Evolutionary conservation across 2,888 invertebrate genomes (phyloP).

Genomic region (Noctua pronuba): DNA sequence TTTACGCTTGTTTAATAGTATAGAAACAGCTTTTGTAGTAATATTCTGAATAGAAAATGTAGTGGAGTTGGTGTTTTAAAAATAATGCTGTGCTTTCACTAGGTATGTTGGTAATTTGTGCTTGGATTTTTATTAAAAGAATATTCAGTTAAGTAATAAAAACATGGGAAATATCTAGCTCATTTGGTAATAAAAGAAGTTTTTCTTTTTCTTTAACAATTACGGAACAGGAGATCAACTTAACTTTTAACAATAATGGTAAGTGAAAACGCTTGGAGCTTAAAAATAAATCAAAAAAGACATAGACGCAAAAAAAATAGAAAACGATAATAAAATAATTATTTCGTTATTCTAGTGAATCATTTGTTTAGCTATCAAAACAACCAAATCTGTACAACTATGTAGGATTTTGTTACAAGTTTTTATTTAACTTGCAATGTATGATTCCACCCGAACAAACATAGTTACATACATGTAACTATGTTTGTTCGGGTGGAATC

Average conservation of each 20-base stretch:
- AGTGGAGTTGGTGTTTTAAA: background rate
- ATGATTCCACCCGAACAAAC: too few species aligned
- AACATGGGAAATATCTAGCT: background rate
- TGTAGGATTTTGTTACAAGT: too few species aligned
- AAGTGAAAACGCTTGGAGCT: background rate
- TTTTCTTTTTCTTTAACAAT: too few species aligned
- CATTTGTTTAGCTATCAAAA: too few species aligned
- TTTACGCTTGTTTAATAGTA: slow-evolving; percentile 64
- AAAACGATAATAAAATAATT: background rate
- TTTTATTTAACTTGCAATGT: too few species aligned
- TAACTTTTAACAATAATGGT: background rate
- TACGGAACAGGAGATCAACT: background rate
- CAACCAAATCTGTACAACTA: background rate
- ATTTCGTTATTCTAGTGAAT: too few species aligned
- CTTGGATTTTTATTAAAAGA: background rate
- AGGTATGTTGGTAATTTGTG: background rate
- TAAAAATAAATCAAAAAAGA: background rate
- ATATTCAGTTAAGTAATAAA: background rate
- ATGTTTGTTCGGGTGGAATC: too few species aligned
- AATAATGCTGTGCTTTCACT: background rate
- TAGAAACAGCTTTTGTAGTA: slow-evolving; percentile 76
- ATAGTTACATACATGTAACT: too few species aligned
- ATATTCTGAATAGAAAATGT: slow-evolving; percentile 14
- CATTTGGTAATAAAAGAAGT: background rate
- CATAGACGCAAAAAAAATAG: background rate